Conservation (phyloP, 2,797 vertebrate species). For the Poeciliopsis gracilis region DNA sequence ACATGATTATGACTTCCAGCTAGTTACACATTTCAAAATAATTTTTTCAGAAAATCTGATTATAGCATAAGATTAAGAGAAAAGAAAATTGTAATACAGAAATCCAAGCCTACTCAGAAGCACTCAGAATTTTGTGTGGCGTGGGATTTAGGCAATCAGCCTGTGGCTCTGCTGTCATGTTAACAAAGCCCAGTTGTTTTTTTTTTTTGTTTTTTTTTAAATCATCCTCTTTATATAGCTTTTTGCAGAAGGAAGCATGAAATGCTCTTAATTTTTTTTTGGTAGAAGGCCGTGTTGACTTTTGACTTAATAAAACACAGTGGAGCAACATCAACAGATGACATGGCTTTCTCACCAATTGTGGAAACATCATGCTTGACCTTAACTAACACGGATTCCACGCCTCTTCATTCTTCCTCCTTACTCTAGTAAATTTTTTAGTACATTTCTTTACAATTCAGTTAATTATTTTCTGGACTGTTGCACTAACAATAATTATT, state of each 20-base stretch:
- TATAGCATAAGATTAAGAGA: neutral
- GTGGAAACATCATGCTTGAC: neutral
- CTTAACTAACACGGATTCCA: neutral
- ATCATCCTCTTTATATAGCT: neutral
- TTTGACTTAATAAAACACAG: neutral
- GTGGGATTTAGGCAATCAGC: neutral
- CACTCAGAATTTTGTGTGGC: neutral
- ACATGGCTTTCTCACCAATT: neutral
- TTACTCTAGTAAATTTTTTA: neutral
- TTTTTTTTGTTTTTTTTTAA: no score
- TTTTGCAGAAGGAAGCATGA: neutral
- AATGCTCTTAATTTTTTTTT: neutral
- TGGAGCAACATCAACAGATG: neutral
- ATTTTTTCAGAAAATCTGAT: neutral
- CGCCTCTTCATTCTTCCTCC: neutral
- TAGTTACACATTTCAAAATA: neutral
- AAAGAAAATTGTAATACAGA: neutral
- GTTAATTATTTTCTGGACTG: neutral
- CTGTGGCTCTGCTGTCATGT: no score
- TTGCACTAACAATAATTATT: neutral
- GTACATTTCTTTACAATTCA: neutral
- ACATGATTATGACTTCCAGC: neutral
- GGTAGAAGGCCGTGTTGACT: neutral
- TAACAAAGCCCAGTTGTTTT: neutral
- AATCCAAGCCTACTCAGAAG: neutral